These are phyloP conservation scores for Morone saxatilis DNA, from an alignment of 2,113 vertebrate species.

Conservation along the genomic window DNA sequence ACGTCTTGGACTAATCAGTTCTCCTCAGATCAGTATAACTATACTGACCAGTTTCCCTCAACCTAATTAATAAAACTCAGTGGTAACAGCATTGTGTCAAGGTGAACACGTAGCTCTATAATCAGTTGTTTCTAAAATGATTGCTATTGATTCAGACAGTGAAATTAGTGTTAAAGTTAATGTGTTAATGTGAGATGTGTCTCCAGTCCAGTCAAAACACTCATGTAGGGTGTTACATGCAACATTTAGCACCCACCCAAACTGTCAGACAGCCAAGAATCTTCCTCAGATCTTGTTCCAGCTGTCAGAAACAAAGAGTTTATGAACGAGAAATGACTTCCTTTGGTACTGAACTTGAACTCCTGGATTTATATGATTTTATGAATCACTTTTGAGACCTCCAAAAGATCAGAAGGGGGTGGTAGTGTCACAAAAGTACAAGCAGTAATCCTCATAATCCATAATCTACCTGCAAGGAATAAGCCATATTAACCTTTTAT, in stretches of 20 bases:
- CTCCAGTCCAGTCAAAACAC: conserved; percentile 23
- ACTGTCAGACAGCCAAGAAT: neutral
- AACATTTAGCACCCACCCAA: conserved; percentile 14
- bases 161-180: conserved; percentile 4
- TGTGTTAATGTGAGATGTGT: conserved; percentile 26
- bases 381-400: conserved; percentile 14
- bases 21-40: neutral
- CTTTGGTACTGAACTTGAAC: neutral
- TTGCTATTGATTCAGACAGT: neutral
- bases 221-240: neutral
- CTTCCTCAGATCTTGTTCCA: neutral
- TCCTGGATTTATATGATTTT: neutral
- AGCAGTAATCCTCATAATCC: conserved; percentile 35
- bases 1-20: conserved; percentile 17
- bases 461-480: conserved; percentile 7
- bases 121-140: conserved; percentile 13
- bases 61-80: conserved; percentile 2
- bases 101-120: neutral
- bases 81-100: neutral
- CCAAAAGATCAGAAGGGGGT: conserved; percentile 1
- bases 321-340: neutral
- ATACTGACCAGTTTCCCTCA: neutral
- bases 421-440: conserved; percentile 17
- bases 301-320: neutral
- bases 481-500: conserved; percentile 2